phyloP scores from a whole-genome alignment of 2,113 vertebrate species.

The Tauraco erythrolophus region DNA sequence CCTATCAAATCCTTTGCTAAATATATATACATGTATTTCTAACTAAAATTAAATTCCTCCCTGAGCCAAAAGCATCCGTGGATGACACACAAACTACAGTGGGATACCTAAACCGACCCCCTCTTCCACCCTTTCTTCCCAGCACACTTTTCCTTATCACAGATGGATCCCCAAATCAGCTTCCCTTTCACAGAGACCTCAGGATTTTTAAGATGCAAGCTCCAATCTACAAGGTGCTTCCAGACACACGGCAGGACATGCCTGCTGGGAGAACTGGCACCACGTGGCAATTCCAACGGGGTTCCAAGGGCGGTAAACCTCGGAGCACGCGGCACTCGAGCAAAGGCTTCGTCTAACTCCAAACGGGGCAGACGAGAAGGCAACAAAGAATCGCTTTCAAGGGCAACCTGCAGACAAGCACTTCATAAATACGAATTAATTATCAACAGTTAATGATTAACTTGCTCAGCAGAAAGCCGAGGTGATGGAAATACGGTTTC shows the following conservation, averaged over 20 bases:
- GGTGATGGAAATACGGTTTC: neutral
- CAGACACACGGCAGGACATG: accelerated
- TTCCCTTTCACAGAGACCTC: neutral
- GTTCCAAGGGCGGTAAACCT: neutral
- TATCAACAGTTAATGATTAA: neutral
- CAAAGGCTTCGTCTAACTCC: neutral
- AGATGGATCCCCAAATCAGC: neutral
- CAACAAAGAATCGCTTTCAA: neutral
- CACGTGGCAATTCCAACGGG: accelerated
- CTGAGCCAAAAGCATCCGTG: neutral
- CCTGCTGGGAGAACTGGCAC: neutral
- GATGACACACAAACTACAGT: accelerated
- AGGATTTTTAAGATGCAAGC: neutral
- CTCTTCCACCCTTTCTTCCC: neutral
- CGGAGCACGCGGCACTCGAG: accelerated
- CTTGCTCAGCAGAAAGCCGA: neutral
- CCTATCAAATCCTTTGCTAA: neutral
- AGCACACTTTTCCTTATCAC: neutral
- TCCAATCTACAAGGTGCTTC: neutral
- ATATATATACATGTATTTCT: neutral
- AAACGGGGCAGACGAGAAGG: accelerated
- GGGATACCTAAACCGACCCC: neutral
- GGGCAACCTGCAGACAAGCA: neutral
- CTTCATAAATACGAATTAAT: neutral
- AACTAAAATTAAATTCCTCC: neutral